These are phyloP conservation scores for Helicorthomorpha holstii DNA, from an alignment of 1,140 invertebrate genomes.

Conservation along the genomic window DNA sequence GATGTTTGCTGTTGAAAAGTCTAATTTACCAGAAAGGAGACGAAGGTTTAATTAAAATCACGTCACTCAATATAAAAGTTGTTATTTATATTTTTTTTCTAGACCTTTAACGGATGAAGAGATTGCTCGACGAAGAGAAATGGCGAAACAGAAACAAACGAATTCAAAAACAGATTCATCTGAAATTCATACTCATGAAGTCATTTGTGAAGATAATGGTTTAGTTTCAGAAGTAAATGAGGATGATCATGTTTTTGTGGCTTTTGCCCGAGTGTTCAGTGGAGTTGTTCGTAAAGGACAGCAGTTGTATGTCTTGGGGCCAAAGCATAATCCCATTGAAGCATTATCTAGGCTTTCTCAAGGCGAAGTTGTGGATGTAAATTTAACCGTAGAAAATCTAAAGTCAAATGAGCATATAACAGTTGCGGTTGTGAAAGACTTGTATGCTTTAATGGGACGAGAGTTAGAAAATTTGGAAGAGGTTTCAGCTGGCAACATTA, in stretches of 20 bases:
- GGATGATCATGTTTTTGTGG: slow-evolving; percentile 58
- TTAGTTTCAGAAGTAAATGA: slow-evolving; percentile 14
- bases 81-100: slow-evolving; percentile 2
- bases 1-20: slow-evolving; percentile 53
- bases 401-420: slow-evolving; percentile 39
- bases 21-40: slow-evolving; percentile 16
- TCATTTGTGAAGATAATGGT: slow-evolving; percentile 12
- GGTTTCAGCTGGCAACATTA: slow-evolving; percentile 75
- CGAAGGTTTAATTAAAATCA: slow-evolving; percentile 20
- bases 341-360: slow-evolving; percentile 26
- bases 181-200: slow-evolving; percentile 13
- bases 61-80: background rate
- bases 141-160: slow-evolving; percentile 34
- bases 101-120: slow-evolving; percentile 57
- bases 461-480: slow-evolving; percentile 64
- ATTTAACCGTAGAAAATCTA: slow-evolving; percentile 44
- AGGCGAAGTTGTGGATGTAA: slow-evolving; percentile 31
- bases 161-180: background rate
- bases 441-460: slow-evolving; percentile 87
- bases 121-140: slow-evolving; percentile 47
- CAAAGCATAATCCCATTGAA: slow-evolving; percentile 63
- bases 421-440: slow-evolving; percentile 42
- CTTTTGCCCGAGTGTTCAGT: slow-evolving; percentile 86
- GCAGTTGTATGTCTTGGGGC: slow-evolving; percentile 63
- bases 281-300: slow-evolving; percentile 62